Conservation (phyloP, 2,797 vertebrate species). For the Enteromius trimaculatus region DNA sequence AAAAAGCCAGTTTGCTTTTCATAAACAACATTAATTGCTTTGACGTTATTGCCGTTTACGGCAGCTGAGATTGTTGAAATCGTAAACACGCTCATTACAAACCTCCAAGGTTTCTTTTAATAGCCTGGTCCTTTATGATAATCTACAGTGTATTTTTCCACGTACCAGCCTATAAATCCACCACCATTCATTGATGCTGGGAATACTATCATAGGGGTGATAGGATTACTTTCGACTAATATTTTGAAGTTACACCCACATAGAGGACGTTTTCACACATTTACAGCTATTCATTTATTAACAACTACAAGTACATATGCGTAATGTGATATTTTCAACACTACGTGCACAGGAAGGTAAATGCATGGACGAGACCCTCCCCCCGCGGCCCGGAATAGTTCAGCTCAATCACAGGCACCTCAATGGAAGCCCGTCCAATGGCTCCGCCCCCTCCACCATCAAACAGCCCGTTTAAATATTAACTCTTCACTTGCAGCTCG, state of each 20-base stretch:
- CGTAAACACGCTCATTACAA: slow-evolving; percentile 46
- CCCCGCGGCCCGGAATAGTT: slow-evolving; percentile 45
- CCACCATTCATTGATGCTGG: slow-evolving; percentile 11
- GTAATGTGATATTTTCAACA: neutral
- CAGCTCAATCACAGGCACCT: slow-evolving; percentile 64
- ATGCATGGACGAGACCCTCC: neutral
- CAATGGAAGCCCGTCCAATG: slow-evolving; percentile 54
- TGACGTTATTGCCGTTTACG: slow-evolving; percentile 30
- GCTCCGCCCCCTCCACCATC: slow-evolving; percentile 33
- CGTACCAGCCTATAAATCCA: slow-evolving; percentile 15
- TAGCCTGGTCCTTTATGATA: slow-evolving; percentile 39
- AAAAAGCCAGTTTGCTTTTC: neutral
- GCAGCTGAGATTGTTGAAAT: slow-evolving; percentile 39
- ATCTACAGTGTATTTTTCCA: slow-evolving; percentile 12
- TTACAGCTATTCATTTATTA: neutral
- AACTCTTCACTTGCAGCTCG: slow-evolving; percentile 57
- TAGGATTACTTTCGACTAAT: neutral
- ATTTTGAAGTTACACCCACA: neutral
- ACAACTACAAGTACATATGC: neutral
- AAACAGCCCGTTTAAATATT: slow-evolving; percentile 48
- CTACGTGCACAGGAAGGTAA: neutral
- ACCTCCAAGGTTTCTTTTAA: slow-evolving; percentile 51
- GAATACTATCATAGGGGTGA: slow-evolving; percentile 6
- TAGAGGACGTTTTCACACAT: neutral
- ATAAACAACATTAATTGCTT: slow-evolving; percentile 52